Base-by-base conservation (phyloP, 2,113 vertebrate genomes). In the Blennius ocellaris region DNA sequence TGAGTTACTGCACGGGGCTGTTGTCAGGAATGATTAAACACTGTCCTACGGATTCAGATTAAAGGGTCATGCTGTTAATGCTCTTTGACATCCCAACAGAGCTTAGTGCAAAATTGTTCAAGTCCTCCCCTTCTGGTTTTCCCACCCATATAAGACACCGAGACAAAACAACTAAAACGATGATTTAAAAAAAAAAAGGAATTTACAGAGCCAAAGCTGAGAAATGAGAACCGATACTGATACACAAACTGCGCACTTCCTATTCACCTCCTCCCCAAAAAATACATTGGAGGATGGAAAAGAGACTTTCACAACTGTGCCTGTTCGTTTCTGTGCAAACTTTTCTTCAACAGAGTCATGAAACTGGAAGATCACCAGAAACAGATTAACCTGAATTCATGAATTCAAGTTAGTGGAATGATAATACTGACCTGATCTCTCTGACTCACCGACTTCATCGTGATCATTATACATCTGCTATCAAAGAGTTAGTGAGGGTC, bases 51-150 rank as follows among this genome's bases (percentile, higher is more conserved):
- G 74, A 58, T 84, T 90, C 79, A 83, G 72, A 70, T 93, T 94
- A 94, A 94, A 93, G 93, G 93, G 93, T 90, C 90, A 74, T 86
- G 89, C 83, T 79, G 39, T 84, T 52, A 49, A 47, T 63, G 80
- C 87, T 88, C 79, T 41, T 41, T 39, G 49, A 49, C 57, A 6
- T 65, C 52, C 63, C 69, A 52, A 8, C 51, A 81, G 84, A 90
- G 87, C 81, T 86, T 90, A 92, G 93, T 94, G 93, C 93, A 93
- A 93, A 89, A 69, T 76, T 80, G 63, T 88, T 88, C 77, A 88
- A 84, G 88, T 91, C 83, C 88, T 85, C 78, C 21, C 21, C 21
- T 30, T 64, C 73, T 73, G 67, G 63, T 50, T 51, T 79, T 11
- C 50, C 8, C 39, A 58, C 76, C 57, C 66, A 72, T 15, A 41